Evolutionary conservation across 2,797 vertebrate species (phyloP).

Genomic region (Babyrousa celebensis): DNA sequence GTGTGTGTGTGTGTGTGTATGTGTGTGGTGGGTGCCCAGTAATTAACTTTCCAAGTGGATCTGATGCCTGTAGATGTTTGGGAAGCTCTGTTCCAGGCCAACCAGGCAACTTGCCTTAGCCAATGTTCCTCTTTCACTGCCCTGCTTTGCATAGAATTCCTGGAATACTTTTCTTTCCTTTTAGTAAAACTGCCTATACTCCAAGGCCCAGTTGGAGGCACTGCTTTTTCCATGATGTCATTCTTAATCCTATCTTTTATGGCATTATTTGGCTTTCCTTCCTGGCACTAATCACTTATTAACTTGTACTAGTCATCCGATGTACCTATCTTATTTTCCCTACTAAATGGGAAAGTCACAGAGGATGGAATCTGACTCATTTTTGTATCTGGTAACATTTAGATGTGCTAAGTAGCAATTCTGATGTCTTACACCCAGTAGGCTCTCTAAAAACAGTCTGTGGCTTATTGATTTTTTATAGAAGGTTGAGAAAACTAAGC

Average conservation of each 20-base stretch:
- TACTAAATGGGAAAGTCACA: neutral
- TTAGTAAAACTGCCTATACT: neutral
- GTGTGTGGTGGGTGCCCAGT: neutral
- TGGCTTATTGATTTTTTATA: conserved; percentile 6
- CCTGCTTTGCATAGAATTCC: neutral
- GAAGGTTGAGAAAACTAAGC: conserved; percentile 33
- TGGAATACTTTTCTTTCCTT: neutral
- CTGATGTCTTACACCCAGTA: neutral
- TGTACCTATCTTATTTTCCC: neutral
- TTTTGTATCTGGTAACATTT: neutral
- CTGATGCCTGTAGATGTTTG: neutral
- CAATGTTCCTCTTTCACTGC: neutral
- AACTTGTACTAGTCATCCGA: neutral
- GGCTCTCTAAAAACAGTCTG: conserved; percentile 36
- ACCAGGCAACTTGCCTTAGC: neutral
- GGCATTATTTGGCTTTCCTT: neutral
- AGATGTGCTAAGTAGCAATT: neutral
- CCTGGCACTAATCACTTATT: neutral
- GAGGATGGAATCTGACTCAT: neutral
- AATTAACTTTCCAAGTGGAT: neutral
- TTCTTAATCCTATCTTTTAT: neutral
- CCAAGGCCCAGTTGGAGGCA: neutral
- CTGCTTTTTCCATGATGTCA: neutral
- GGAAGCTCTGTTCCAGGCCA: neutral
- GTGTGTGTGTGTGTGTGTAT: too few relatives aligned